A percentile compares a stretch with the other conserved stretches of the same genome.
Evolutionary conservation across 2,797 vertebrate species (phyloP).

Genomic region (Acanthurus leucopareius): DNA sequence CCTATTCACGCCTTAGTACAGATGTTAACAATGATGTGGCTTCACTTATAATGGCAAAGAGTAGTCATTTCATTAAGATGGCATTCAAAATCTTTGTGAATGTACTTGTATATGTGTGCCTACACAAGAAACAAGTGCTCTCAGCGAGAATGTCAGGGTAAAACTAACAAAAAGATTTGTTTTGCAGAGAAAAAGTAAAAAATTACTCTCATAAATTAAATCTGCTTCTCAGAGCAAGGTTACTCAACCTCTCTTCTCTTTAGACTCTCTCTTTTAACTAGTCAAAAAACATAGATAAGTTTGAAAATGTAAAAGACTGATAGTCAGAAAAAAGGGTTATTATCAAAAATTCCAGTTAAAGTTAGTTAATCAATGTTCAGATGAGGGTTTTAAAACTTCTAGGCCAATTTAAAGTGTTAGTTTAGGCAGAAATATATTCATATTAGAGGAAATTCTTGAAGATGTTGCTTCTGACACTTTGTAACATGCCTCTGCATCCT

Average conservation of each 20-base stretch:
- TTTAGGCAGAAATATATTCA: too few species aligned
- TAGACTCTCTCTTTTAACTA: neutral
- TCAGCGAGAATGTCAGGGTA: constrained; percentile 57
- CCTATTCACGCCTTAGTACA: constrained; percentile 27
- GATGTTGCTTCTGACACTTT: too few species aligned
- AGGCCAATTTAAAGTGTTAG: too few species aligned
- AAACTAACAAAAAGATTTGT: constrained; percentile 45
- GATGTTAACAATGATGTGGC: constrained; percentile 52
- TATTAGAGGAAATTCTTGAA: too few species aligned
- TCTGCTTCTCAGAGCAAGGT: constrained; percentile 12
- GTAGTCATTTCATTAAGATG: constrained; percentile 45
- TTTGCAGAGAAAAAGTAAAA: constrained; percentile 38
- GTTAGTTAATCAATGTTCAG: neutral
- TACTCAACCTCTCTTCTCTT: neutral
- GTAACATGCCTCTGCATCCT: too few species aligned
- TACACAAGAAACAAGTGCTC: constrained; percentile 33
- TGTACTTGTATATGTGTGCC: neutral
- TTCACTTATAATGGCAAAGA: constrained; percentile 49
- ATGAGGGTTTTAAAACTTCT: neutral
- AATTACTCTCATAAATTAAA: constrained; percentile 28
- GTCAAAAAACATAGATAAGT: constrained; percentile 6
- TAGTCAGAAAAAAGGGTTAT: neutral
- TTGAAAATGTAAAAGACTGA: neutral
- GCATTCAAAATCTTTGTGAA: constrained; percentile 23
- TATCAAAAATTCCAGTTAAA: neutral